phyloP scores from a whole-genome alignment of 2,888 invertebrate species.

The Patella pellucida region DNA sequence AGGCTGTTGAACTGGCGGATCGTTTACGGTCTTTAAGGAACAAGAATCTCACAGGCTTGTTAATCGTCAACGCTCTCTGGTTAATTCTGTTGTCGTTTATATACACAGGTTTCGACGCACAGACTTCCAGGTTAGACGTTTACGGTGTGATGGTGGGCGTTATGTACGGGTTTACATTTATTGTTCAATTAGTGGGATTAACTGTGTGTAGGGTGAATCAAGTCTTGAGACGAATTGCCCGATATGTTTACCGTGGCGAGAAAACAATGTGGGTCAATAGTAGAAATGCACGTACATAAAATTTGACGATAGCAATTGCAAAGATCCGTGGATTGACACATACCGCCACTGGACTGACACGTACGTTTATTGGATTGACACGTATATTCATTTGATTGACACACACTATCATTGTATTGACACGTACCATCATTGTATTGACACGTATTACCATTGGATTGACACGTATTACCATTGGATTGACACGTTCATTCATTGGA shows the following conservation, averaged over 20 bases:
- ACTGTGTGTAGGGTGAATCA: conserved; percentile 42
- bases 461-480: too few species aligned
- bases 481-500: too few species aligned
- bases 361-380: too few species aligned
- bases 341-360: too few species aligned
- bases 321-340: too few species aligned
- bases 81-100: conserved; percentile 45
- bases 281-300: conserved; percentile 12
- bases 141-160: too few species aligned
- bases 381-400: too few species aligned
- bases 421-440: fast-evolving
- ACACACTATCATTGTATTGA: too few species aligned
- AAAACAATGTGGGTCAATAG: conserved; percentile 42
- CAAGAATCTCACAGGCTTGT: conserved; percentile 38
- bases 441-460: too few species aligned
- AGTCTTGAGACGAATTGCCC: conserved; percentile 36
- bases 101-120: conserved; percentile 41
- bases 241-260: conserved; percentile 37
- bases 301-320: too few species aligned
- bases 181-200: conserved; percentile 50
- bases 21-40: conserved; percentile 41
- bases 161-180: conserved; percentile 41
- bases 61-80: conserved; percentile 47
- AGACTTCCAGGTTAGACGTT: conserved; percentile 43
- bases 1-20: conserved; percentile 36